phyloP scores from a whole-genome alignment of 2,888 invertebrate species.

The Drosophila ustulata region DNA sequence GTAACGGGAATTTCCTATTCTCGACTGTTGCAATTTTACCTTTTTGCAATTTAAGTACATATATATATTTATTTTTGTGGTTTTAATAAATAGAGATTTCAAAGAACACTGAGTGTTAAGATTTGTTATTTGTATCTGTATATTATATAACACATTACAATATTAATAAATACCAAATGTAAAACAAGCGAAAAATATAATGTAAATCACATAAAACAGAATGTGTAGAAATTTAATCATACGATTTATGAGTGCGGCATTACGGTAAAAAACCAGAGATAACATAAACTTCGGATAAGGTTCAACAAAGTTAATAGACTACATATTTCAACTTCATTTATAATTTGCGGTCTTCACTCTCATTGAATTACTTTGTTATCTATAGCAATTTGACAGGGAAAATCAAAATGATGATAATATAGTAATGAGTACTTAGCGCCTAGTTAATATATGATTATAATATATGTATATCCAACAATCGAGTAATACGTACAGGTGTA shows the following conservation, averaged over 20 bases:
- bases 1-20: no score
- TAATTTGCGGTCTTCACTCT: background rate
- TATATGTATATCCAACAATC: constrained; percentile 14
- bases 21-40: no score
- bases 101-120: no score
- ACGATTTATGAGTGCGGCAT: background rate
- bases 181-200: background rate
- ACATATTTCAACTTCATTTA: background rate
- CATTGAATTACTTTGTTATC: constrained; percentile 22
- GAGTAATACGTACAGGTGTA: constrained; percentile 45
- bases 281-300: constrained; percentile 21
- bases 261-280: constrained; percentile 18
- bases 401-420: constrained; percentile 15
- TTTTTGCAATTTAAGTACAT: no score
- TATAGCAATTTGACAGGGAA: constrained; percentile 8
- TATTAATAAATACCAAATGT: constrained; percentile 17
- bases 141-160: constrained; percentile 19
- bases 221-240: constrained; percentile 23
- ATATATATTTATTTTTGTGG: no score
- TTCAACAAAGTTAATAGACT: background rate
- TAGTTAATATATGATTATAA: constrained; percentile 31
- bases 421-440: constrained; percentile 38
- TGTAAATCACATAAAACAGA: constrained; percentile 23
- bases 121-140: no score
- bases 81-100: no score